Conservation (phyloP, 2,888 invertebrate genomes). For the Agrotis segetum region DNA sequence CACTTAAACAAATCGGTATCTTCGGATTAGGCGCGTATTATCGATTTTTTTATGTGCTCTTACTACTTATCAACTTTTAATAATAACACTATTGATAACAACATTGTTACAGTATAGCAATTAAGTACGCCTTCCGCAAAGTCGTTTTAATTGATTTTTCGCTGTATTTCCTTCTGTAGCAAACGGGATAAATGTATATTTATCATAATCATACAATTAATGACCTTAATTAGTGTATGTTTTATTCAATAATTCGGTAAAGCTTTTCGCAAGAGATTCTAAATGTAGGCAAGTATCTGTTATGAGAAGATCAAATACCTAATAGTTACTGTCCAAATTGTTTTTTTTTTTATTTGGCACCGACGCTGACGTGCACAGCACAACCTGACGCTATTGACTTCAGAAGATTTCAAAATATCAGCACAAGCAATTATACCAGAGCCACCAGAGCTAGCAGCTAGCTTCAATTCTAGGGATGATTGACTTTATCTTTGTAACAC, state of each 20-base stretch:
- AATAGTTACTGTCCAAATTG: background rate
- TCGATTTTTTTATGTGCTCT: constrained; percentile 36
- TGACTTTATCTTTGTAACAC: constrained; percentile 6
- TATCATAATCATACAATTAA: constrained; percentile 12
- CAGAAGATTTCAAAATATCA: background rate
- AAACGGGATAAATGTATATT: constrained; percentile 23
- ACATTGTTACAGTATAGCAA: constrained; percentile 4
- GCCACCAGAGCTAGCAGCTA: background rate
- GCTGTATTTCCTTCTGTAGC: constrained; percentile 31
- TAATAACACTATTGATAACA: constrained; percentile 38
- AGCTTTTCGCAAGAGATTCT: background rate
- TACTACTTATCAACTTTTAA: constrained; percentile 26
- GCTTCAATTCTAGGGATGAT: background rate
- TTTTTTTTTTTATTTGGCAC: background rate
- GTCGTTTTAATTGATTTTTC: constrained; percentile 28
- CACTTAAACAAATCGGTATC: constrained; percentile 68
- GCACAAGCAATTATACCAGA: background rate
- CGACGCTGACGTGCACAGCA: background rate
- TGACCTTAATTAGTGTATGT: background rate
- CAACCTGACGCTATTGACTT: background rate
- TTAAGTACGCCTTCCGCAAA: constrained; percentile 21
- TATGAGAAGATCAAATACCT: background rate
- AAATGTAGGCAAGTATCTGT: background rate
- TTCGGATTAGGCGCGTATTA: constrained; percentile 50
- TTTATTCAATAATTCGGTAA: background rate